Evolutionary conservation across 1,140 invertebrate genomes (phyloP).

Genomic region (Nasonia vitripennis): DNA sequence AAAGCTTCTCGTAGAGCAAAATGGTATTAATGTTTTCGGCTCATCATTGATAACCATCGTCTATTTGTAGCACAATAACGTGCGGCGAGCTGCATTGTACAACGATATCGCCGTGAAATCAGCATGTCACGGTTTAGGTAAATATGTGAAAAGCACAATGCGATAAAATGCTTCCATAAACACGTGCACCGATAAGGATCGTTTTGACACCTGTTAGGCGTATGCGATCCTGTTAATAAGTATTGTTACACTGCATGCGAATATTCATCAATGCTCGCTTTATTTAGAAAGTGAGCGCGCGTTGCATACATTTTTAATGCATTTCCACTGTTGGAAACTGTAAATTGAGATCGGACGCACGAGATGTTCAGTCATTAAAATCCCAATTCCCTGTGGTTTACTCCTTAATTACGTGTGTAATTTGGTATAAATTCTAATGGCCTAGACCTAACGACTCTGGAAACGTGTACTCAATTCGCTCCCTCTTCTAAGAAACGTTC

Average conservation of each 20-base stretch:
- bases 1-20: neutral
- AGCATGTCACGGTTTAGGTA: too few relatives aligned
- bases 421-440: slow-evolving; percentile 16
- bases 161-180: too few relatives aligned
- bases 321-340: neutral
- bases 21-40: neutral
- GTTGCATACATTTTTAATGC: too few relatives aligned
- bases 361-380: slow-evolving; percentile 8
- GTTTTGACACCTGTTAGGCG: too few relatives aligned
- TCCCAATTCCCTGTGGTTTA: neutral
- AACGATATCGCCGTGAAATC: too few relatives aligned
- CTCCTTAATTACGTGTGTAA: slow-evolving; percentile 9
- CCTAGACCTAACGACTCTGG: neutral
- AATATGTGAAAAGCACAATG: too few relatives aligned
- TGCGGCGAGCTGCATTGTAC: too few relatives aligned
- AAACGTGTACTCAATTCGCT: neutral
- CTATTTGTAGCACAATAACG: neutral
- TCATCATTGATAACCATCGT: neutral
- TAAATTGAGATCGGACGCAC: neutral
- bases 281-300: too few relatives aligned
- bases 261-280: too few relatives aligned
- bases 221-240: too few relatives aligned
- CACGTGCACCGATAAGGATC: too few relatives aligned
- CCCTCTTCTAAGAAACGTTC: neutral
- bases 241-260: too few relatives aligned